Conservation (phyloP, 2,888 invertebrate genomes). For the Pheosia tremula region DNA sequence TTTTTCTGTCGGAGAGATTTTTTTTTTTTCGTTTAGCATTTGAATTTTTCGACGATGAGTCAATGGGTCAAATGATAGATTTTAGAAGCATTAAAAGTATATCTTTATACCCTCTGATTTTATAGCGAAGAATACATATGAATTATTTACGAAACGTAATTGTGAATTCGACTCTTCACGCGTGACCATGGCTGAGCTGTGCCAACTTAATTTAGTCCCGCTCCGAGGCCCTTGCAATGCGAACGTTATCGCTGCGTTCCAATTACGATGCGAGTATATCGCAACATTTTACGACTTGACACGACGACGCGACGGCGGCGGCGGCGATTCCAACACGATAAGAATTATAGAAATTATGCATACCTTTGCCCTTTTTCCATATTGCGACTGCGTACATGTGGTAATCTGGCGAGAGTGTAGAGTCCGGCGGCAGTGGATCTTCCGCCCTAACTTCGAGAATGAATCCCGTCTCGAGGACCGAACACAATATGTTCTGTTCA, state of each 20-base stretch:
- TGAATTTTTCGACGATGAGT: slow-evolving; percentile 22
- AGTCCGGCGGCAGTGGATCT: slow-evolving; percentile 76
- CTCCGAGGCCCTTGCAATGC: slow-evolving; percentile 43
- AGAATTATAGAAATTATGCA: slow-evolving; percentile 42
- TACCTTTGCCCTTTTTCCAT: slow-evolving; percentile 90
- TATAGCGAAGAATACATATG: slow-evolving; percentile 44
- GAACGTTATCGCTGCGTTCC: slow-evolving; percentile 54
- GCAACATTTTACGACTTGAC: slow-evolving; percentile 27
- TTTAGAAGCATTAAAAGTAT: slow-evolving; percentile 44
- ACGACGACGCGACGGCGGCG: not conserved
- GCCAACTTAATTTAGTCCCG: slow-evolving; percentile 64
- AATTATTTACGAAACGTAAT: slow-evolving; percentile 70
- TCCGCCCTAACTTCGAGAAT: slow-evolving; percentile 86
- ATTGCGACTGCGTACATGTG: slow-evolving; percentile 88
- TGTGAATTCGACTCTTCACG: slow-evolving; percentile 53
- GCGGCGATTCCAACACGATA: slow-evolving; percentile 2
- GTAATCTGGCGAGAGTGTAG: slow-evolving; percentile 77
- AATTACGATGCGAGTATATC: slow-evolving; percentile 33
- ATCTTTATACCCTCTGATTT: slow-evolving; percentile 46
- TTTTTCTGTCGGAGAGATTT: slow-evolving; percentile 83
- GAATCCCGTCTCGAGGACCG: slow-evolving; percentile 89
- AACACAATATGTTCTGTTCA: slow-evolving; percentile 88
- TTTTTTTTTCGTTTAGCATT: slow-evolving; percentile 24
- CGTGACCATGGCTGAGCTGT: slow-evolving; percentile 53
- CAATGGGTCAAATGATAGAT: slow-evolving; percentile 26